A percentile compares a stretch with the other conserved stretches of the same genome.
Conservation (phyloP, 2,113 vertebrate species). For the Casuarius casuarius region DNA sequence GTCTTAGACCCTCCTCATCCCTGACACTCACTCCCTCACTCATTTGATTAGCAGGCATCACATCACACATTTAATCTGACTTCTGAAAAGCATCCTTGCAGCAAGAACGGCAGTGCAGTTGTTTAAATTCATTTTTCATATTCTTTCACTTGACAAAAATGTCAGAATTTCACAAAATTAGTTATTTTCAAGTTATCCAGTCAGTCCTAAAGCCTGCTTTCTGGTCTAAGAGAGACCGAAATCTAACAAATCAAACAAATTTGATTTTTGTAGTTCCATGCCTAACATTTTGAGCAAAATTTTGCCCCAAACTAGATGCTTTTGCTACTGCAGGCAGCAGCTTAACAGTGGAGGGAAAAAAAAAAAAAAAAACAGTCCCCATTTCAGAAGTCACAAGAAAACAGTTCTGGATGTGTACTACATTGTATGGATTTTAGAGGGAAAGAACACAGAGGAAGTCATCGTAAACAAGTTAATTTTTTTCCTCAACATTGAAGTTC, state of each 20-base stretch:
- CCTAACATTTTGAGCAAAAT: neutral
- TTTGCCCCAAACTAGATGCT: neutral
- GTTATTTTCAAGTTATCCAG: neutral
- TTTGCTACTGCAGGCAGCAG: neutral
- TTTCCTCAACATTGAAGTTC: neutral
- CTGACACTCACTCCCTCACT: neutral
- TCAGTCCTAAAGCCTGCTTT: neutral
- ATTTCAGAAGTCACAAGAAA: neutral
- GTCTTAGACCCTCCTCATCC: neutral
- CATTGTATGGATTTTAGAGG: neutral
- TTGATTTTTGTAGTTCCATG: neutral
- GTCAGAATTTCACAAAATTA: neutral
- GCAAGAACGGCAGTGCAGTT: neutral
- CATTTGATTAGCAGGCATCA: neutral
- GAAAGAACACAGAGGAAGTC: neutral
- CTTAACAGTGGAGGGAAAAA: neutral
- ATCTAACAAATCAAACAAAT: neutral
- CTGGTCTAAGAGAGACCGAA: neutral
- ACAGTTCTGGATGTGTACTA: neutral
- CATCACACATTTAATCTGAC: neutral
- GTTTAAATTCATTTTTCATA: neutral
- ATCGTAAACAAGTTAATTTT: neutral
- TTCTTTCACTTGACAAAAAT: neutral
- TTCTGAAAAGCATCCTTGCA: neutral
- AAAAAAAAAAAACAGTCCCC: fast-evolving